Base-by-base conservation (phyloP, 2,888 invertebrate genomes). In the Cataglyphis livida region DNA sequence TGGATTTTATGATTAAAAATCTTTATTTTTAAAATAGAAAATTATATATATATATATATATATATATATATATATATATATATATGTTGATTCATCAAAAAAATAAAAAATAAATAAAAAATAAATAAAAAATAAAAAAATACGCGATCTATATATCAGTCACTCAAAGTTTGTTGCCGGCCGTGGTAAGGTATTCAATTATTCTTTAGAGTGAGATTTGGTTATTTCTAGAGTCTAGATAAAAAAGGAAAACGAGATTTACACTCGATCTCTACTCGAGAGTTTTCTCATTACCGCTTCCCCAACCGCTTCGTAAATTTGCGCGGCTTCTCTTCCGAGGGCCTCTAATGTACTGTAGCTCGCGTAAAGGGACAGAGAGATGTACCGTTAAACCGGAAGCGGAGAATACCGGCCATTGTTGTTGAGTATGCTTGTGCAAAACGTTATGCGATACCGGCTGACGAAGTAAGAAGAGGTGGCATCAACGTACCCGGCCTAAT, bases 211-310 rank as follows among this genome's bases (percentile, higher is more conserved):
- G 44, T 18, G 59, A 71, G 73, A 70, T 68, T 62, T 62, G 51
- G 61, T 25, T 32, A 51, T 66, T 78, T 61, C 35, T 61, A 7
- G 62, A 79, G 21, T n/a, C 7, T 32, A 35, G 59, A 75, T 59
- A 71, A 61, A 57, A 76, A 41, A 35, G 6, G 6, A 44, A 73
- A 83, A 84, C 85, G 79, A 89, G 89, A 89, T 90, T 89, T 87
- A 83, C 84, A 81, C 83, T 78, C 78, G 87, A 89, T 88, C 89
- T 81, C 84, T 79, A 82, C 70, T 82, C 81, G 87, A 85, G 86
- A 85, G 86, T 90, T 87, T 87, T 87, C 90, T 88, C 88, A 86
- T 90, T 90, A 89, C 85, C 87, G 84, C 85, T 87, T 83, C 73
- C 21, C 59, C 68, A 71, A 81, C 82, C 70, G 51, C 61, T 64